Conservation (phyloP, 2,888 invertebrate species). For the Coecobrya sp. region DNA sequence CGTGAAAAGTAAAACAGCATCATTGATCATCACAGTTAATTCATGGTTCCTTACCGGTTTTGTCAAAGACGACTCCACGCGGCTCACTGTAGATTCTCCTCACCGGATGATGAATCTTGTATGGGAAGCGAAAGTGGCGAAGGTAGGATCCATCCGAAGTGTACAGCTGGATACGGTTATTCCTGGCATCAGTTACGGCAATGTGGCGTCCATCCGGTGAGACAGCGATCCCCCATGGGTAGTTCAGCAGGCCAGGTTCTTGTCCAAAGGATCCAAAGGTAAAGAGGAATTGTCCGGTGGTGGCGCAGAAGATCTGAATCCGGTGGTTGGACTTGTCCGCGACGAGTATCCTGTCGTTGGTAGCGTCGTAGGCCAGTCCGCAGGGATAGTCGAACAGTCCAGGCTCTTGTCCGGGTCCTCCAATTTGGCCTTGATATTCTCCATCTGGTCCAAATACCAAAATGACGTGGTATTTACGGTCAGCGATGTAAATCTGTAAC, state of each 20-base stretch:
- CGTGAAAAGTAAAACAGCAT: too few species aligned
- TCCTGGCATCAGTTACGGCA: slow-evolving; percentile 98
- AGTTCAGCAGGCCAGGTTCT: slow-evolving; percentile 27
- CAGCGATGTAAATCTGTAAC: slow-evolving; percentile 76
- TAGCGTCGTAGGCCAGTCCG: slow-evolving; percentile 78
- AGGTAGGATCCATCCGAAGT: slow-evolving; percentile 93
- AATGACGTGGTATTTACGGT: slow-evolving; percentile 74
- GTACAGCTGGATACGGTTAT: slow-evolving; percentile 97
- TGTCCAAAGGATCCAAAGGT: slow-evolving; percentile 94
- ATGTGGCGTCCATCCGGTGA: slow-evolving; percentile 93
- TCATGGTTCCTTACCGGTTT: background rate
- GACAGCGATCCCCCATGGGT: slow-evolving; percentile 88
- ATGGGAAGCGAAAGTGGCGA: slow-evolving; percentile 81
- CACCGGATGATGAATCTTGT: background rate
- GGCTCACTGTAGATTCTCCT: slow-evolving; percentile 89
- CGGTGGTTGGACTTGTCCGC: slow-evolving; percentile 99
- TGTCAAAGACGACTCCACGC: slow-evolving; percentile 81
- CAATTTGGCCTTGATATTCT: slow-evolving; percentile 60
- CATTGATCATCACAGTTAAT: too few species aligned
- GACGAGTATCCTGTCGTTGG: slow-evolving; percentile 93
- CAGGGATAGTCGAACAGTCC: slow-evolving; percentile 77
- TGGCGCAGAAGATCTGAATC: slow-evolving; percentile 93
- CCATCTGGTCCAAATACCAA: slow-evolving; percentile 75
- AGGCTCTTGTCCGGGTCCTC: slow-evolving; percentile 38
- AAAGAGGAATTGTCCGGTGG: slow-evolving; percentile 92